Evolutionary conservation across 2,797 vertebrate species (phyloP), one percentile per base, ranked within the genome.

Genomic region (Morus bassanus): DNA sequence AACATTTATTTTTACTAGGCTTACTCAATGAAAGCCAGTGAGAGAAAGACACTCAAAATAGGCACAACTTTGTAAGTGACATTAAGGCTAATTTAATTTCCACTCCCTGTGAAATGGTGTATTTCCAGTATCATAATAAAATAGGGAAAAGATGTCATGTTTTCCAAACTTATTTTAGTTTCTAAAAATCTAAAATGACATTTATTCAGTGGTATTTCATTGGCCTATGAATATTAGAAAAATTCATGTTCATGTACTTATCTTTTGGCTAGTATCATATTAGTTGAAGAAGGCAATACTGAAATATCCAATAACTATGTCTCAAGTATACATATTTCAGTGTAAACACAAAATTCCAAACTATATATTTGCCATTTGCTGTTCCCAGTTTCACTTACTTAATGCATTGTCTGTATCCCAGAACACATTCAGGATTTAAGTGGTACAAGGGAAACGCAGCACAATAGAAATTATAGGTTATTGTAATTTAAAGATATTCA

Each of bases 391-490:
- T 59, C 59, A 63, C 67, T 87, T 65, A 18, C 43, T 35, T 63
- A 64, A 69, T 60, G 68, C 79, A 35, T 73, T 56, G 25, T 83
- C 77, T 72, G 12, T 53, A 65, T 88, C 80, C 64, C 67, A 39
- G 91, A 89, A 63, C 51, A 45, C 56, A 79, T 94, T 91, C 70
- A 43, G 33, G 75, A 81, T 87, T 94, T 97, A 91, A 95, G 96
- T 96, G 86, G 90, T 87, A 63, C 48, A 76, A 30, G 61, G 80
- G 45, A 74, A 83, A 69, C 0, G 2, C 6, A 60, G 67, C 57
- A 46, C 39, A 30, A 37, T 39, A 46, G 69, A 89, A 95, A 89
- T 31, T 84, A n/a, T 51, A 65, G 74, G 35, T 96, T 92, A 70
- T 74, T 74, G 79, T 22, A 18, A 56, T 72, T 48, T 59, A 48